These are phyloP conservation scores for Bombus polaris DNA, from an alignment of 1,140 invertebrate genomes.

Conservation along the genomic window DNA sequence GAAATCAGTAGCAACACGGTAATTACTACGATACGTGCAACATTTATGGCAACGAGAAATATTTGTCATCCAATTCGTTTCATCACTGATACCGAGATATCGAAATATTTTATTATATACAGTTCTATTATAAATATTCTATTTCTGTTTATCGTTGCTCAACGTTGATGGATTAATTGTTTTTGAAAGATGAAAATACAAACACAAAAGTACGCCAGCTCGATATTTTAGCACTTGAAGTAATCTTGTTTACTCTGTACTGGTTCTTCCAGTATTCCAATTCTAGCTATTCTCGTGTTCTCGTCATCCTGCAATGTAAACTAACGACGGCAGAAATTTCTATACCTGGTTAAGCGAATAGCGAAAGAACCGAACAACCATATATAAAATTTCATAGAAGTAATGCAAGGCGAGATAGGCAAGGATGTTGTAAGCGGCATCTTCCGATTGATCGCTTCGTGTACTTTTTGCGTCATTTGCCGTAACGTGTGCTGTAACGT, in stretches of 20 bases:
- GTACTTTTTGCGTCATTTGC: background rate
- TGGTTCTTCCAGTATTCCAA: background rate
- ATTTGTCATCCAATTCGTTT: no score
- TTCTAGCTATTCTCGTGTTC: background rate
- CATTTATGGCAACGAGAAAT: no score
- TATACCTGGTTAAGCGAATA: background rate
- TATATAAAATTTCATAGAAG: background rate
- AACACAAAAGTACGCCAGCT: no score
- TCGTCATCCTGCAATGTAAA: no score
- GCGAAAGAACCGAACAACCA: background rate
- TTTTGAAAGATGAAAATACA: background rate
- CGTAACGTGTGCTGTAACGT: conserved; percentile 5
- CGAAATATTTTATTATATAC: no score
- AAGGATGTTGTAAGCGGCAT: background rate
- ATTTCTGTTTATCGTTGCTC: background rate
- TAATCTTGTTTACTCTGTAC: no score
- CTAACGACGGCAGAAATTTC: background rate
- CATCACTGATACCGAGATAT: no score
- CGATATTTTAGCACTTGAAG: no score
- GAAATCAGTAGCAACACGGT: no score
- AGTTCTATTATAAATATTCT: background rate
- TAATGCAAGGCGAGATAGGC: background rate
- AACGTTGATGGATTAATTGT: background rate
- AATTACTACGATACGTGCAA: no score
- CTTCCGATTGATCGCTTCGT: background rate